Evolutionary conservation across 2,888 invertebrate species (phyloP), one percentile per base, ranked within the genome.

Genomic region (Drosophila nr. perissopoda): DNA sequence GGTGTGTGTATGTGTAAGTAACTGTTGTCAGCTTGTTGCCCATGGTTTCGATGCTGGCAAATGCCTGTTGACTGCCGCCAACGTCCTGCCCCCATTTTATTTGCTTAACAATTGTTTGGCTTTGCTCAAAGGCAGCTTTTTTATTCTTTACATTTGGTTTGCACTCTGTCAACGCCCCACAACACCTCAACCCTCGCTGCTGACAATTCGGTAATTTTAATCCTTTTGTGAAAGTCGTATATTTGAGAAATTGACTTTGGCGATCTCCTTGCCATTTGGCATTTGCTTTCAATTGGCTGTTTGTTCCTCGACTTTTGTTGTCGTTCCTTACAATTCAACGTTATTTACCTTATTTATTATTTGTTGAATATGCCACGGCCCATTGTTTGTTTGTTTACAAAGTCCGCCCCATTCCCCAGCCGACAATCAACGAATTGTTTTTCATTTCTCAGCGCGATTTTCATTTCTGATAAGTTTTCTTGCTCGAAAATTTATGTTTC

Each of bases 201-300:
- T 18, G 8, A 11, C 58, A 16, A 13, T 61, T 46, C 54, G 38
- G 59, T 66, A 70, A 75, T 74, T 77, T 85, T 83, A 85, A 85
- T 83, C 88, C 85, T 85, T 88, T 86, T 81, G 83, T 85, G 75
- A 61, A 51, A 51, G 13, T 53, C 63, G 69, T 71, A 73, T 72
- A 79, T 85, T 82, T 81, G 83, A 74, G 80, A 82, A 85, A 86
- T 85, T 77, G 83, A 75, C 85, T 82, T 81, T 76, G 61, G 56
- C 65, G 74, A 49, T 70, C 77, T 63, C 42, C 49, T 54, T 60
- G 61, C 61, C 54, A 51, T 64, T 68, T 68, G 53, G 53, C 76
- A 62, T 76, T 76, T 56, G 70, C 76, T 74, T 69, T 72, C 75
- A 78, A 84, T 84, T 80, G 75, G 59, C 62, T 78, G 70, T 73